phyloP scores from a whole-genome alignment of 2,888 invertebrate genomes.

The Thera britannica region DNA sequence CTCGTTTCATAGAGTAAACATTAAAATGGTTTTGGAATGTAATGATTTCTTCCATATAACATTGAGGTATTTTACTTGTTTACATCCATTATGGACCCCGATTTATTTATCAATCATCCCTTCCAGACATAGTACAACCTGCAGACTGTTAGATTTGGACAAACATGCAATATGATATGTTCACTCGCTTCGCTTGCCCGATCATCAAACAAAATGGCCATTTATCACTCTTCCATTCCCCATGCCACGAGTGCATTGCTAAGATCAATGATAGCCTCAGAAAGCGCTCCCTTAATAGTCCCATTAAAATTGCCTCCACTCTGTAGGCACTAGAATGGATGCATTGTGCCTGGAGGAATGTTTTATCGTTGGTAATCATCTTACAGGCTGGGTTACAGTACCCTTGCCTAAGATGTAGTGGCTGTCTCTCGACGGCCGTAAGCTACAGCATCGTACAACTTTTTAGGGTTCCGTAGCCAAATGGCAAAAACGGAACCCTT shows the following conservation, averaged over 20 bases:
- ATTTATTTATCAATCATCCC: no score
- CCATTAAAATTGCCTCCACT: constrained; percentile 59
- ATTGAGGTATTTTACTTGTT: no score
- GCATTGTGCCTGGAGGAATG: constrained; percentile 65
- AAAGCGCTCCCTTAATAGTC: constrained; percentile 25
- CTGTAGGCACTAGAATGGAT: constrained; percentile 49
- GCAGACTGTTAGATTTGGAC: no score
- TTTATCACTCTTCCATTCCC: neutral
- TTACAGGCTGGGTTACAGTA: constrained; percentile 34
- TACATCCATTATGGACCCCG: no score
- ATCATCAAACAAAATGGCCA: neutral
- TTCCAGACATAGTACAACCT: no score
- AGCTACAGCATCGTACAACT: neutral
- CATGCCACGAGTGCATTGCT: constrained; percentile 1
- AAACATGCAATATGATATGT: neutral
- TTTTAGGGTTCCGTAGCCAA: no score
- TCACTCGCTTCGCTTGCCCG: neutral
- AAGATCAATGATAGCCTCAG: constrained; percentile 19
- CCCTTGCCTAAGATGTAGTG: constrained; percentile 34
- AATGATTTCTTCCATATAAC: no score
- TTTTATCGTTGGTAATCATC: constrained; percentile 51
- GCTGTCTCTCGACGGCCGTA: neutral
- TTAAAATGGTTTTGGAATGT: no score
- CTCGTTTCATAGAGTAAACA: no score
- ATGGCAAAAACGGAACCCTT: no score